Conservation (phyloP, 2,113 vertebrate species). For the Centropus unirufus region DNA sequence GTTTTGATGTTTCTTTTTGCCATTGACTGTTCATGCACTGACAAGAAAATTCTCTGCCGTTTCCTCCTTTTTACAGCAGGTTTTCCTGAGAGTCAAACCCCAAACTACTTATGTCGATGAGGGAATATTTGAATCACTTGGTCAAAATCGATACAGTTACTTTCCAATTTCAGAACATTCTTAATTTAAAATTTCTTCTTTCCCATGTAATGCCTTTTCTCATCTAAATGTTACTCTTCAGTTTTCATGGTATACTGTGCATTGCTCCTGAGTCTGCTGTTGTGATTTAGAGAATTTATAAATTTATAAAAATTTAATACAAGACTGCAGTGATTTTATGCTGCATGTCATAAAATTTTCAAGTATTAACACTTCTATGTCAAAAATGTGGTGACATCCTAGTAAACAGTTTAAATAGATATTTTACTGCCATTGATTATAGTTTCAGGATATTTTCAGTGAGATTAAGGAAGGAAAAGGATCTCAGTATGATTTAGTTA, state of each 20-base stretch:
- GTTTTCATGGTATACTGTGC: background rate
- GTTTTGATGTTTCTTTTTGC: background rate
- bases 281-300: background rate
- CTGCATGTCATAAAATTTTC: background rate
- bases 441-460: background rate
- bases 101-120: background rate
- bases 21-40: background rate
- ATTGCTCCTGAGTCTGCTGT: background rate
- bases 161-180: background rate
- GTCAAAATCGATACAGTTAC: background rate
- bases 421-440: background rate
- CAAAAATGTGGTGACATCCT: background rate
- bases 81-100: background rate
- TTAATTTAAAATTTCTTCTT: background rate
- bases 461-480: slow-evolving; percentile 15
- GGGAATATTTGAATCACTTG: background rate
- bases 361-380: background rate
- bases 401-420: background rate
- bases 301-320: background rate
- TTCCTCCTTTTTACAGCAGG: background rate
- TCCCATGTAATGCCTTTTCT: background rate
- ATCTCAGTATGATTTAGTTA: background rate
- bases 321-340: background rate
- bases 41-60: background rate
- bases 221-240: background rate